phyloP scores from a whole-genome alignment of 1,140 invertebrate species.

The Zaprionus camerounensis region DNA sequence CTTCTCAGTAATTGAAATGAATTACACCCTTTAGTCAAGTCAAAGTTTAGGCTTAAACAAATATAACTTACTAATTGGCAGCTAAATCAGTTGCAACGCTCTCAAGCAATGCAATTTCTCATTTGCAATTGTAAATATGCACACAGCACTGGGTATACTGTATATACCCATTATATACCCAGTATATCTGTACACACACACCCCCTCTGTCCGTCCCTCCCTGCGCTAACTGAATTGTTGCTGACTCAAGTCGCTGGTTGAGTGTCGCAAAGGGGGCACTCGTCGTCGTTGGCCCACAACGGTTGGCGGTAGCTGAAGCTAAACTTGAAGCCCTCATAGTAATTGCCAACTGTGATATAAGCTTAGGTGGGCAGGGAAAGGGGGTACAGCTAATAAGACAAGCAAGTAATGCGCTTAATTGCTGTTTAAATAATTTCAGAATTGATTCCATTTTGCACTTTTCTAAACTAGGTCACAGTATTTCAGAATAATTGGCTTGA shows the following conservation, averaged over 20 bases:
- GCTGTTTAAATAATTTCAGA: not conserved
- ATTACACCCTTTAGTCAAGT: slow-evolving; percentile 3
- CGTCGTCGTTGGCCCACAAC: slow-evolving; percentile 7
- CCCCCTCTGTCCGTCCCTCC: not conserved
- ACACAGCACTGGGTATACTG: too few relatives aligned
- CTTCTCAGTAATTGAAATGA: not conserved
- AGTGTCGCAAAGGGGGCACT: slow-evolving; percentile 66
- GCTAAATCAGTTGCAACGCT: slow-evolving; percentile 1
- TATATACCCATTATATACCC: too few relatives aligned
- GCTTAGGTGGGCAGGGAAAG: not conserved
- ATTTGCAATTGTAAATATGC: not conserved
- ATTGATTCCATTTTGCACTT: not conserved
- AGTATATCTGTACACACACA: not conserved
- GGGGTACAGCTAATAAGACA: not conserved
- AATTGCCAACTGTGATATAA: slow-evolving; percentile 12
- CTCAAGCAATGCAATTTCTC: not conserved
- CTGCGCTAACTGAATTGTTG: slow-evolving; percentile 45
- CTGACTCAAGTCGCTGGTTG: slow-evolving; percentile 55
- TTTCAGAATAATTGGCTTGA: not conserved
- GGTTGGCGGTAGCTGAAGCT: not conserved
- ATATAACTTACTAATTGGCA: not conserved
- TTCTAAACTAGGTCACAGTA: not conserved
- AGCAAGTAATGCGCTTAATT: not conserved
- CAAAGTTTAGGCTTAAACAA: not conserved
- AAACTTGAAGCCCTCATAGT: slow-evolving; percentile 20